These are phyloP conservation scores for Helobdella robusta DNA, from an alignment of 2,888 invertebrate genomes.

Conservation along the genomic window DNA sequence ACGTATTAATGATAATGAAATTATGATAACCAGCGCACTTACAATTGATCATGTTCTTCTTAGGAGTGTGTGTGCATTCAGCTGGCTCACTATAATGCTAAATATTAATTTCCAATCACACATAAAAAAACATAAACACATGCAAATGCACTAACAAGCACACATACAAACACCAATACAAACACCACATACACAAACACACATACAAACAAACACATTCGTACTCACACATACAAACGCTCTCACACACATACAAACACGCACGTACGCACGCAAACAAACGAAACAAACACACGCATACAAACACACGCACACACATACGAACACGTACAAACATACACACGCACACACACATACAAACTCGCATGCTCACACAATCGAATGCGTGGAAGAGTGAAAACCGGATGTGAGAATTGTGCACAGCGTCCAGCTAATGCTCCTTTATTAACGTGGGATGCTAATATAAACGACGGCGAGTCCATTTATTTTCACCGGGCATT, in stretches of 20 bases:
- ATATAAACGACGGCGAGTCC: conserved; percentile 10
- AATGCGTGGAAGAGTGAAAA: neutral
- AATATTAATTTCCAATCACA: conserved; percentile 4
- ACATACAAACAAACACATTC: neutral
- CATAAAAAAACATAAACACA: neutral
- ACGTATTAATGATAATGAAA: neutral
- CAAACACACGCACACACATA: neutral
- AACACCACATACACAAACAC: neutral
- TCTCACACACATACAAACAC: neutral
- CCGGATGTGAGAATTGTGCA: conserved; percentile 10
- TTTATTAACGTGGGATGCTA: conserved; percentile 21
- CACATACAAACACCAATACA: neutral
- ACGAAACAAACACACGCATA: too few relatives aligned
- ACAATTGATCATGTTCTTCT: too few relatives aligned
- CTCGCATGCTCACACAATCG: too few relatives aligned
- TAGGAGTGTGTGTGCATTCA: too few relatives aligned
- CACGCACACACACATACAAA: neutral
- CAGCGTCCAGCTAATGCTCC: conserved; percentile 9
- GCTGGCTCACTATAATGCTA: too few relatives aligned
- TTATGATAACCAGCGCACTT: neutral
- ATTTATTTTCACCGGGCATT: too few relatives aligned
- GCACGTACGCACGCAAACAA: neutral
- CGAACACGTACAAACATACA: conserved; percentile 2
- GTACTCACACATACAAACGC: neutral
- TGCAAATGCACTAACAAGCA: neutral